Percentiles rank a stretch among this genome's conserved stretches.
Conservation (phyloP, 2,797 vertebrate species). For the Taeniopygia guttata region DNA sequence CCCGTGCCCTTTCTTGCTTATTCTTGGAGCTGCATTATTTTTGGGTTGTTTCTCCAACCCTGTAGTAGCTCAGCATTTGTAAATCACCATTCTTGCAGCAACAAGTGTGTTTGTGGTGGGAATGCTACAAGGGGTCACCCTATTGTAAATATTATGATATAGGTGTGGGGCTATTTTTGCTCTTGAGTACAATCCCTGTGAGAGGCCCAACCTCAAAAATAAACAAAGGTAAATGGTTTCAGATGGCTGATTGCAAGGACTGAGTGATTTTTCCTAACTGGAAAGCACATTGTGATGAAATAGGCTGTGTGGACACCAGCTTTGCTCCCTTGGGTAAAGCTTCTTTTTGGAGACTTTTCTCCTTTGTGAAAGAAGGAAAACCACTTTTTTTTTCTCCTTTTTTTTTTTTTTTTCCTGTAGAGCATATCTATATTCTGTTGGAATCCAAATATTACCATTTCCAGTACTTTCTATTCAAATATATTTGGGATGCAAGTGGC, state of each 20-base stretch:
- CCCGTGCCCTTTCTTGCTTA: not conserved
- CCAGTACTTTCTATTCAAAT: not conserved
- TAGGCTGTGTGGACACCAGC: not conserved
- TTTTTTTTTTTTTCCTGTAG: not conserved
- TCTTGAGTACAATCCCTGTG: not conserved
- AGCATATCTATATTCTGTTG: not conserved
- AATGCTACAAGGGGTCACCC: fast-evolving
- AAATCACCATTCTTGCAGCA: not conserved
- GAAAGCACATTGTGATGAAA: not conserved
- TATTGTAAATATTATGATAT: not conserved
- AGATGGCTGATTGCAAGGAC: not conserved
- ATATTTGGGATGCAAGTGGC: not conserved
- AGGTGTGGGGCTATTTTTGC: not conserved
- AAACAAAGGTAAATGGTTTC: slow-evolving; percentile 55
- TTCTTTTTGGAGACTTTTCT: not conserved
- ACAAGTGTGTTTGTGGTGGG: not conserved
- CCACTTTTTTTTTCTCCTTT: fast-evolving
- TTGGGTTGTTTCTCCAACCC: not conserved
- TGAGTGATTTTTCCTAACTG: not conserved
- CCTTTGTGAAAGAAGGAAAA: not conserved
- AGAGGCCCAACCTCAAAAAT: slow-evolving; percentile 34
- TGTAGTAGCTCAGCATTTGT: not conserved
- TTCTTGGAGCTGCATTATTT: not conserved
- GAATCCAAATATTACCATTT: not conserved
- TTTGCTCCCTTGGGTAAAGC: not conserved